These are phyloP conservation scores for Aricia artaxerxes DNA, from an alignment of 2,888 invertebrate species.

Conservation along the genomic window DNA sequence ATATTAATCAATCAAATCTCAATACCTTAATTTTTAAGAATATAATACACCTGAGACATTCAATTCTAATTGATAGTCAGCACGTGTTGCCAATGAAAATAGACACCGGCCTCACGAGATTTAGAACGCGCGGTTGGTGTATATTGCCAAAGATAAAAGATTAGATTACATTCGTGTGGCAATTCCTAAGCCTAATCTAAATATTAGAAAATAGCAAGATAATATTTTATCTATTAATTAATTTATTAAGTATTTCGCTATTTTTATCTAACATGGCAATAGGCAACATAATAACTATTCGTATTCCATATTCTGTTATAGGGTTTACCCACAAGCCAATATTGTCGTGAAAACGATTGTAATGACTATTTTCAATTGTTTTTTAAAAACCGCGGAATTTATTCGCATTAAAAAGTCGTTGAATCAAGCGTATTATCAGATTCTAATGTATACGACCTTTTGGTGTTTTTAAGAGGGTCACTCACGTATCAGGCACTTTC, in stretches of 20 bases:
- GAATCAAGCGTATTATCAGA: no score
- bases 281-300: neutral
- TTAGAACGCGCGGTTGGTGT: slow-evolving; percentile 9
- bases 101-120: slow-evolving; percentile 21
- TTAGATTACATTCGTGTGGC: neutral
- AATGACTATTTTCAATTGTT: no score
- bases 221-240: neutral
- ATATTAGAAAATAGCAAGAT: neutral
- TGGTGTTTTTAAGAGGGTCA: no score
- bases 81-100: slow-evolving; percentile 14
- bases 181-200: neutral
- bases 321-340: no score
- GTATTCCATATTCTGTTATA: no score
- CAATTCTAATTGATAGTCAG: neutral
- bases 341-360: no score
- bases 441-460: no score
- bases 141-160: slow-evolving; percentile 24
- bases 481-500: no score
- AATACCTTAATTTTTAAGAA: no score
- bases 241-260: neutral
- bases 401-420: no score
- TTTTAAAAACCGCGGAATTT: no score
- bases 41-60: neutral
- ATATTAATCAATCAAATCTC: no score
- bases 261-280: neutral